A percentile compares a stretch with the other conserved stretches of the same genome.
Conservation (phyloP, 53 echinoderm and acorn worm genomes). For the Holothuria scabra region DNA sequence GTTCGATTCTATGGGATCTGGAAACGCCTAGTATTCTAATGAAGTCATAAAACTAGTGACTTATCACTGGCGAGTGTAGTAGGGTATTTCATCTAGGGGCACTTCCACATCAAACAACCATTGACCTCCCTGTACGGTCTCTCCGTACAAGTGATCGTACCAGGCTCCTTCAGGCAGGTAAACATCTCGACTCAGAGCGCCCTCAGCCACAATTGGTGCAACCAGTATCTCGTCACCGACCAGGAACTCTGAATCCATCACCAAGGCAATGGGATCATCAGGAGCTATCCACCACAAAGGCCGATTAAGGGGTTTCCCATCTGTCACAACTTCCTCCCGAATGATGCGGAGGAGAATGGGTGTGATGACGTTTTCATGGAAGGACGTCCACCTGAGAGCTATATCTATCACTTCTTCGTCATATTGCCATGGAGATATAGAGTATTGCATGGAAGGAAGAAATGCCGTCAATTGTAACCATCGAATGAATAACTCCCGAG, state of each 20-base stretch:
- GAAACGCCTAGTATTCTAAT: too few relatives aligned
- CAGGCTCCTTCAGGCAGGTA: slow-evolving; percentile 77
- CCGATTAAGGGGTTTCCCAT: slow-evolving; percentile 77
- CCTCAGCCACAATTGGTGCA: slow-evolving; percentile 78
- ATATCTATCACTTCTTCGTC: slow-evolving; percentile 78
- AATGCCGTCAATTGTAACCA: slow-evolving; percentile 92
- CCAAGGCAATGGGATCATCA: slow-evolving; percentile 61
- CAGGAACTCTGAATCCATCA: slow-evolving; percentile 80
- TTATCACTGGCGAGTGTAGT: slow-evolving; percentile 51
- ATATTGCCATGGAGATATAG: slow-evolving; percentile 94
- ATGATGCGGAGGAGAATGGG: slow-evolving; percentile 71
- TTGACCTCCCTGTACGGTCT: slow-evolving; percentile 49
- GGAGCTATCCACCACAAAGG: slow-evolving; percentile 96
- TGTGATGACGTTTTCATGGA: slow-evolving; percentile 81
- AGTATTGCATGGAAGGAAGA: slow-evolving; percentile 97
- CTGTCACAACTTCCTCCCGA: slow-evolving; percentile 55
- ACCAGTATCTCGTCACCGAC: slow-evolving; percentile 87
- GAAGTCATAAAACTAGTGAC: too few relatives aligned
- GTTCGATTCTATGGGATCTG: too few relatives aligned
- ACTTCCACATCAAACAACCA: slow-evolving; percentile 71
- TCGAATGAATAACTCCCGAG: slow-evolving; percentile 83
- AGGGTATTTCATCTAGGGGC: slow-evolving; percentile 71
- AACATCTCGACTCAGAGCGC: slow-evolving; percentile 69
- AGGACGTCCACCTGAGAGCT: slow-evolving; percentile 78
- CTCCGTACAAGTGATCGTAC: slow-evolving; percentile 56